These are phyloP conservation scores for Leguminivora glycinivorella DNA, from an alignment of 1,140 invertebrate genomes.

Conservation along the genomic window DNA sequence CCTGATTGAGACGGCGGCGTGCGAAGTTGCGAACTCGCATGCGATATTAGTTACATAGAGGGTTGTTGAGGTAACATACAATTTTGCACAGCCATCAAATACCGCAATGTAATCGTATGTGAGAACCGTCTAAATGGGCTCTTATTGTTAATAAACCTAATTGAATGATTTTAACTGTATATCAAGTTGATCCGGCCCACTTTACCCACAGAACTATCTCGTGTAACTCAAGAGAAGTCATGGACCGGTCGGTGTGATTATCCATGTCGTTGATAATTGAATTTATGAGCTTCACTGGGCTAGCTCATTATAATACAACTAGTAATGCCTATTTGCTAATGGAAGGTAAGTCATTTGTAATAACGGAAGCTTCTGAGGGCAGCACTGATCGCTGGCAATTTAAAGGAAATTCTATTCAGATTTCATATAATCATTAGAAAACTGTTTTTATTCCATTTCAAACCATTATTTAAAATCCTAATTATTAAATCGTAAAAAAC, in stretches of 20 bases:
- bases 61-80: too few relatives aligned
- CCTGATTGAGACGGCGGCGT: too few relatives aligned
- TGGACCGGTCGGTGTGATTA: slow-evolving; percentile 19
- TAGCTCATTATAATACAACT: not conserved
- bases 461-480: too few relatives aligned
- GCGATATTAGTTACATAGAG: too few relatives aligned
- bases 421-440: not conserved
- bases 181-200: not conserved
- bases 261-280: slow-evolving; percentile 15
- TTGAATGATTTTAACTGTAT: not conserved
- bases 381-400: too few relatives aligned
- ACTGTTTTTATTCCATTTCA: not conserved
- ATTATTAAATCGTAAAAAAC: too few relatives aligned
- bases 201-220: not conserved
- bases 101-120: too few relatives aligned
- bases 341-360: not conserved
- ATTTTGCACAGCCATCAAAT: too few relatives aligned
- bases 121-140: too few relatives aligned
- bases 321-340: slow-evolving; percentile 7
- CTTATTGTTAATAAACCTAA: too few relatives aligned
- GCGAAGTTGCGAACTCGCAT: too few relatives aligned
- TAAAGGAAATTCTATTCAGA: not conserved
- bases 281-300: slow-evolving; percentile 7
- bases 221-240: slow-evolving; percentile 6
- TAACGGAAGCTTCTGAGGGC: too few relatives aligned